Evolutionary conservation across 1,140 invertebrate genomes (phyloP).

Genomic region (Zaprionus nigranus): DNA sequence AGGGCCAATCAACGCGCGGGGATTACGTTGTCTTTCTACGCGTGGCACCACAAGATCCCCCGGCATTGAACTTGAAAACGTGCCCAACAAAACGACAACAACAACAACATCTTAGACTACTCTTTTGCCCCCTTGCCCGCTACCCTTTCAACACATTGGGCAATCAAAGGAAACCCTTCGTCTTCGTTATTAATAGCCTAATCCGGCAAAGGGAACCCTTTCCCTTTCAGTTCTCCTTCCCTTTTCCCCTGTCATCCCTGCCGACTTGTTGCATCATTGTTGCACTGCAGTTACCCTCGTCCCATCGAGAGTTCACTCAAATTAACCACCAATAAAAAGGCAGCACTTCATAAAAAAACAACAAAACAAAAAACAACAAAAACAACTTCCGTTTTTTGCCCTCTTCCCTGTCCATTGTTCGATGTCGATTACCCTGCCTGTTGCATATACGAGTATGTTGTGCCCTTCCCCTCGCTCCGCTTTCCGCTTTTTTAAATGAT

Average conservation of each 20-base stretch:
- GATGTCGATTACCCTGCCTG: conserved; percentile 28
- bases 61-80: conserved; percentile 78
- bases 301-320: conserved; percentile 67
- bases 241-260: background rate
- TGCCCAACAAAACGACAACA: conserved; percentile 25
- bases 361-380: conserved; percentile 26
- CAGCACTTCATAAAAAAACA: conserved; percentile 76
- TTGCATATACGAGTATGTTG: conserved; percentile 23
- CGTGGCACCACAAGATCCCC: conserved; percentile 75
- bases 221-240: conserved; percentile 29
- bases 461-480: conserved; percentile 32
- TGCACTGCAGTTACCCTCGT: conserved; percentile 60
- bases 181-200: conserved; percentile 50
- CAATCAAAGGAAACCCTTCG: conserved; percentile 55
- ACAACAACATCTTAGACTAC: conserved; percentile 7
- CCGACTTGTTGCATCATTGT: conserved; percentile 70
- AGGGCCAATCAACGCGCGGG: conserved; percentile 64
- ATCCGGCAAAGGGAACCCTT: conserved; percentile 53
- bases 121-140: background rate
- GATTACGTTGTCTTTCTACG: conserved; percentile 63
- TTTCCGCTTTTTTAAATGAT: conserved; percentile 58
- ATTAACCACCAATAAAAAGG: conserved; percentile 83
- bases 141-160: conserved; percentile 71
- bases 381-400: conserved; percentile 75
- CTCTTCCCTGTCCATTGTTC: conserved; percentile 38